Conservation (phyloP, 2,797 vertebrate genomes). For the Heteromormyrus szaboi region DNA sequence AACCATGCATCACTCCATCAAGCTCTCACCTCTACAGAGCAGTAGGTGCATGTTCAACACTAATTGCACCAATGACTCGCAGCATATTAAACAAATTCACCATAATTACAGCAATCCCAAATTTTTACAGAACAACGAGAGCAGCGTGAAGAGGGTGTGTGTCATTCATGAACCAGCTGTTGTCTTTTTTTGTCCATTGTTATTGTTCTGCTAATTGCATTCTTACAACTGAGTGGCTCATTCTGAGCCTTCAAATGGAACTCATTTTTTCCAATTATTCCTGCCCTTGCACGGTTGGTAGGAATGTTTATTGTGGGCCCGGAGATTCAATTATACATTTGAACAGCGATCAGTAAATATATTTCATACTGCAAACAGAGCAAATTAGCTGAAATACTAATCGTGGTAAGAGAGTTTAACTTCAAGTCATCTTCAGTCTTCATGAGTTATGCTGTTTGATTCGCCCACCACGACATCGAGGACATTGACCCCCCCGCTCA, state of each 20-base stretch:
- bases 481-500: constrained; percentile 19
- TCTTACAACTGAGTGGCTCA: neutral
- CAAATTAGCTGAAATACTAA: neutral
- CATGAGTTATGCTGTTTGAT: neutral
- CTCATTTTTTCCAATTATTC: neutral
- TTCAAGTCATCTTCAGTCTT: neutral
- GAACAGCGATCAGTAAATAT: neutral
- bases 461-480: neutral
- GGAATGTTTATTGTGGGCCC: neutral
- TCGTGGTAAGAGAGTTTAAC: neutral
- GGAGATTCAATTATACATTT: neutral
- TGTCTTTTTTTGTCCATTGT: neutral
- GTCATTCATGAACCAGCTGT: neutral
- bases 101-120: constrained; percentile 2
- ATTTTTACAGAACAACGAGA: neutral
- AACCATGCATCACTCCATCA: neutral
- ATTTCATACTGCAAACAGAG: neutral
- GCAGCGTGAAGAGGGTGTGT: neutral
- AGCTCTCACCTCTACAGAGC: neutral
- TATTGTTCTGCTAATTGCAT: neutral
- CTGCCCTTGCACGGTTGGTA: neutral
- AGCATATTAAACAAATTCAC: neutral
- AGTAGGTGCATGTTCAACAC: neutral
- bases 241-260: neutral
- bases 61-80: neutral